Evolutionary conservation across 2,113 vertebrate genomes (phyloP).

Genomic region (Neogale vison): DNA sequence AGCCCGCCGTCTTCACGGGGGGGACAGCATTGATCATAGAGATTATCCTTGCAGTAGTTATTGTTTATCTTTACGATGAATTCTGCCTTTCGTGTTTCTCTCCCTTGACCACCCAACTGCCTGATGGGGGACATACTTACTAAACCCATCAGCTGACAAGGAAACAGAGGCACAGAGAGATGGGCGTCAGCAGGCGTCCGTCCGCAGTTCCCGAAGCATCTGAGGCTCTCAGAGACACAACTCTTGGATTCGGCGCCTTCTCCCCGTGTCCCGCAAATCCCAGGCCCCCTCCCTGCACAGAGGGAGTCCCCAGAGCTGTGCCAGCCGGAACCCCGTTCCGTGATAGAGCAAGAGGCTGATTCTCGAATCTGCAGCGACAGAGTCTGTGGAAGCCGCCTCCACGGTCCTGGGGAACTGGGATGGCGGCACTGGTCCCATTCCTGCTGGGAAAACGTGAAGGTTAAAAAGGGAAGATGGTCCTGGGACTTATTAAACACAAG

Average conservation of each 20-base stretch:
- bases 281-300: too few species aligned
- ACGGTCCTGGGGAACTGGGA: not conserved
- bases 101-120: not conserved
- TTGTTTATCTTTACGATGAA: not conserved
- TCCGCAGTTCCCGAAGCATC: not conserved
- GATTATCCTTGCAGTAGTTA: not conserved
- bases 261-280: not conserved
- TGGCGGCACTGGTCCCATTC: not conserved
- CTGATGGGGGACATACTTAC: not conserved
- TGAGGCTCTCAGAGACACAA: too few species aligned
- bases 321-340: too few species aligned
- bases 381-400: fast-evolving
- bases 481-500: not conserved
- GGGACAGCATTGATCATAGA: not conserved
- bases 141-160: not conserved
- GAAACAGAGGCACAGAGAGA: not conserved
- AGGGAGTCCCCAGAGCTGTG: too few species aligned
- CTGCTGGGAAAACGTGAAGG: not conserved
- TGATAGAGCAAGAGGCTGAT: fast-evolving
- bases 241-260: not conserved
- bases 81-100: not conserved
- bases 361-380: not conserved
- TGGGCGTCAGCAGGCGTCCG: not conserved
- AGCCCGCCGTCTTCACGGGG: not conserved
- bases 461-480: not conserved